phyloP scores from a whole-genome alignment of 2,888 invertebrate genomes.

The Acronicta psi region DNA sequence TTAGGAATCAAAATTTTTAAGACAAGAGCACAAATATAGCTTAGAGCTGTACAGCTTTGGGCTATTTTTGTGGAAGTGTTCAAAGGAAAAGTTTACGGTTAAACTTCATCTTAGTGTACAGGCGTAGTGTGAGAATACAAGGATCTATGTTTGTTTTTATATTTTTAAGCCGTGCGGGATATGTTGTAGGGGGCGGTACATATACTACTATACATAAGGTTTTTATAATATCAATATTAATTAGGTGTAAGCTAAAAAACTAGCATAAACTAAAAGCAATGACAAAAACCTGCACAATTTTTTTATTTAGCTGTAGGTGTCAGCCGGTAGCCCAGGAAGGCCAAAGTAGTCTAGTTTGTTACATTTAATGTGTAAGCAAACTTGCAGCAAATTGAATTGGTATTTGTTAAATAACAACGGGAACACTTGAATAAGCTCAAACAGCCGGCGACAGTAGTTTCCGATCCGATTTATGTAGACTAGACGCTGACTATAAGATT shows the following conservation, averaged over 20 bases:
- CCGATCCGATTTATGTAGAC: constrained; percentile 63
- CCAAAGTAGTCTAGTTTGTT: constrained; percentile 7
- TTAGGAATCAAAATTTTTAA: constrained; percentile 5
- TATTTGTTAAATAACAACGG: constrained; percentile 53
- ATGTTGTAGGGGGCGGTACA: constrained; percentile 8
- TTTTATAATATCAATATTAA: too few relatives aligned
- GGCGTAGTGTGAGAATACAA: constrained; percentile 11
- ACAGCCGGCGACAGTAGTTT: constrained; percentile 61
- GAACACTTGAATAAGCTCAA: constrained; percentile 56
- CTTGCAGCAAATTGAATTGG: constrained; percentile 34
- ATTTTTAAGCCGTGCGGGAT: constrained; percentile 37
- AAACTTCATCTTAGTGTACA: too few relatives aligned
- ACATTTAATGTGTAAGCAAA: constrained; percentile 32
- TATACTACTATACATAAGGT: too few relatives aligned
- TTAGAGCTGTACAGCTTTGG: background rate
- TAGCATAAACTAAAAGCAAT: too few relatives aligned
- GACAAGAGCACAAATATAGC: background rate
- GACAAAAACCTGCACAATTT: too few relatives aligned
- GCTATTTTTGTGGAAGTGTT: too few relatives aligned
- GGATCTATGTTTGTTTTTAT: constrained; percentile 29
- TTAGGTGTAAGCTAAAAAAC: too few relatives aligned
- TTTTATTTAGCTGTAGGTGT: too few relatives aligned
- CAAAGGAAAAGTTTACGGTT: too few relatives aligned
- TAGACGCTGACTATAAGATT: constrained; percentile 59
- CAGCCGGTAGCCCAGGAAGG: background rate